Evolutionary conservation across 2,888 invertebrate species (phyloP).

Genomic region (Selenia dentaria): DNA sequence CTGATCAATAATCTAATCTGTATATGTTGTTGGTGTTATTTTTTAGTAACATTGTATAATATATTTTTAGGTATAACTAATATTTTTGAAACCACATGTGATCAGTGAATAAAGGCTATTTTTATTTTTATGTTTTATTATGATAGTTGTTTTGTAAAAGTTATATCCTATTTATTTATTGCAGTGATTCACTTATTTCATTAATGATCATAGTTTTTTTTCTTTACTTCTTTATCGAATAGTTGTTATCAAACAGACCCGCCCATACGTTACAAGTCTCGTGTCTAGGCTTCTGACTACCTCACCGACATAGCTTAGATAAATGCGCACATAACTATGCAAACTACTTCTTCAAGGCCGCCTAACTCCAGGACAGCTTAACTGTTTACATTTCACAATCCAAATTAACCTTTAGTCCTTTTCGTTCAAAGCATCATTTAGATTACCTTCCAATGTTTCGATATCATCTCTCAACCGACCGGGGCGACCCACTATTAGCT

Average conservation of each 20-base stretch:
- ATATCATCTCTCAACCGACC: conserved; percentile 39
- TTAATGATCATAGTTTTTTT: too few species aligned
- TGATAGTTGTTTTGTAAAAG: too few species aligned
- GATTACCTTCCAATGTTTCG: conserved; percentile 26
- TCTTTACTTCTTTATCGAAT: too few species aligned
- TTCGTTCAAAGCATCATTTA: conserved; percentile 43
- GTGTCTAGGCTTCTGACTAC: conserved; percentile 48
- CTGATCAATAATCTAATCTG: too few species aligned
- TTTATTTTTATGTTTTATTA: too few species aligned
- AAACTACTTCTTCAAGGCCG: conserved; percentile 62
- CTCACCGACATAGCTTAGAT: conserved; percentile 76
- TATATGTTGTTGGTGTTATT: too few species aligned
- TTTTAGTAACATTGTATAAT: too few species aligned
- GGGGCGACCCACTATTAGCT: conserved; percentile 68
- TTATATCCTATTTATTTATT: too few species aligned
- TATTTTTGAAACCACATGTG: too few species aligned
- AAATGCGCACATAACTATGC: conserved; percentile 78
- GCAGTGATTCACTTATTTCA: too few species aligned
- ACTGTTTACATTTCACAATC: conserved; percentile 33
- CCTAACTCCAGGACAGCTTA: conserved; percentile 39
- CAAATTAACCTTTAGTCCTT: conserved; percentile 50
- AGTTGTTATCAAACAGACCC: not conserved
- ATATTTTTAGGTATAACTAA: too few species aligned
- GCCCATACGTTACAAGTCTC: not conserved
- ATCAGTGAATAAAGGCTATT: too few species aligned